phyloP scores from a whole-genome alignment of 2,797 vertebrate genomes.

The Typhlichthys eigenmanni region DNA sequence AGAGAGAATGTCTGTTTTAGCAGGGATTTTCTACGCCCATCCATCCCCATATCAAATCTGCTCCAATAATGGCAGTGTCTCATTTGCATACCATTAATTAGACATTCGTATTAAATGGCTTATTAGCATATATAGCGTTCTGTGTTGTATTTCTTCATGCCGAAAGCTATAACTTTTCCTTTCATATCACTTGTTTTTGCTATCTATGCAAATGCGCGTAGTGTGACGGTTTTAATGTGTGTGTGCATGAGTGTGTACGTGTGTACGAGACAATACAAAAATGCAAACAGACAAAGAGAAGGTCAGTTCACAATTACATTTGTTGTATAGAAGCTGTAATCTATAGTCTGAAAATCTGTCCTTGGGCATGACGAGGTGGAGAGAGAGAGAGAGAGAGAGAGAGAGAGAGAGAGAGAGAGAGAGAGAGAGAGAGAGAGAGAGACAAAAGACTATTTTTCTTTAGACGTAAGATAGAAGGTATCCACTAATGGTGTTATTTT shows the following conservation, averaged over 20 bases:
- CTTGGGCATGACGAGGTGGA: not conserved
- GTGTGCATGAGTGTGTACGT: constrained; percentile 19
- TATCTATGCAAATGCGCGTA: constrained; percentile 66
- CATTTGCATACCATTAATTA: constrained; percentile 83
- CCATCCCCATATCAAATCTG: constrained; percentile 70
- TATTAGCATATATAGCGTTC: constrained; percentile 77
- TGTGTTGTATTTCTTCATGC: constrained; percentile 57
- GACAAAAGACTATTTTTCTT: constrained; percentile 51
- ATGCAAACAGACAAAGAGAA: constrained; percentile 12
- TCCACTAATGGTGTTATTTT: constrained; percentile 19
- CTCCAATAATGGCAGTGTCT: constrained; percentile 68
- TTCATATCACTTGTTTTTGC: constrained; percentile 67
- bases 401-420: constrained; percentile 8
- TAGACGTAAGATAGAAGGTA: not conserved
- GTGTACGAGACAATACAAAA: not conserved
- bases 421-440: constrained; percentile 22
- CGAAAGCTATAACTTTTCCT: constrained; percentile 71
- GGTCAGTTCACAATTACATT: not conserved
- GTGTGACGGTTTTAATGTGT: constrained; percentile 63
- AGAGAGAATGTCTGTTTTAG: constrained; percentile 60
- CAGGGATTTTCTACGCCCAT: constrained; percentile 62
- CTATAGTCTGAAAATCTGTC: constrained; percentile 28
- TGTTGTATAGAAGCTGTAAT: too few relatives aligned
- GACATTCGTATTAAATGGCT: constrained; percentile 70
- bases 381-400: not conserved